Base-by-base conservation (phyloP, 2,888 invertebrate species). In the Linhomoeus sp. region DNA sequence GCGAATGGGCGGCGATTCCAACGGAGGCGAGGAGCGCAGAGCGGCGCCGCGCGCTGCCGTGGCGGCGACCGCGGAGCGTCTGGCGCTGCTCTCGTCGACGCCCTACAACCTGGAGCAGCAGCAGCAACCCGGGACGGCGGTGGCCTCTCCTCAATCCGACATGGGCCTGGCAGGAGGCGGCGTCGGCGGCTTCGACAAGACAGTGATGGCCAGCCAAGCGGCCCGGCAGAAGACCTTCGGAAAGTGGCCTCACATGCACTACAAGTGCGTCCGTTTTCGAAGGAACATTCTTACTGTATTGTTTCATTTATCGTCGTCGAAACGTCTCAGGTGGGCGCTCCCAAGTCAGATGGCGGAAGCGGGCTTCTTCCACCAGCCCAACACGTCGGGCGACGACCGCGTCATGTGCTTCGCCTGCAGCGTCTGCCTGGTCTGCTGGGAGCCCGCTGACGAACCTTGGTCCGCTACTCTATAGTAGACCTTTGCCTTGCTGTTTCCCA, bases 261-360 rank as follows among this genome's bases (percentile, higher is more conserved):
- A 87, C 70, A 87, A 87, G 83, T 84, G n/a, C n/a, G n/a, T n/a
- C n/a, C n/a, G n/a, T n/a, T n/a, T n/a, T n/a, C 64, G 71, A 55
- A 43, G 15, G n/a, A 17, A 7, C 19, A 7, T 33, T 9, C 33
- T 33, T 15, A 33, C n/a, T n/a, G n/a, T n/a, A n/a, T n/a, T n/a
- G n/a, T n/a, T n/a, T n/a, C n/a, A n/a, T n/a, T n/a, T n/a, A n/a
- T n/a, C n/a, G n/a, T n/a, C n/a, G n/a, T n/a, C n/a, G n/a, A n/a
- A n/a, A n/a, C n/a, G n/a, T n/a, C n/a, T n/a, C 61, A 84, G 84
- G 68, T 90, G 88, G 87, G 88, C 88, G 5, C 66, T 87, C 49
- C 88, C 88, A 0, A 84, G 85, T 57, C 84, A 85, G 63, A 88
- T 90, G 88, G 87, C 88, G 5, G 86, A 88, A 65, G 88, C 88